phyloP scores from a whole-genome alignment of 2,888 invertebrate species.

The Nowickia ferox region DNA sequence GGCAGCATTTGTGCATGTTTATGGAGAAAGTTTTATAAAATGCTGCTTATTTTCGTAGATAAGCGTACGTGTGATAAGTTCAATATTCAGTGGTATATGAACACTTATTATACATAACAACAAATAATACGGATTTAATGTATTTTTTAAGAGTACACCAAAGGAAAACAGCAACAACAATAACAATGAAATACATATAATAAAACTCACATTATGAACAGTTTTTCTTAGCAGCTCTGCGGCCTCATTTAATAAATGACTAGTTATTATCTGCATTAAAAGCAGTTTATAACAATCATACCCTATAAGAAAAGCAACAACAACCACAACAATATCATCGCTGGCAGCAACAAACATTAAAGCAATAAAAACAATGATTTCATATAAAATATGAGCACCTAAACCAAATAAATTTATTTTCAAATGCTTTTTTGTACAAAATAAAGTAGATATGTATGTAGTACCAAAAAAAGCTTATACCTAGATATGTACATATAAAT shows the following conservation, averaged over 20 bases:
- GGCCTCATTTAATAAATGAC: conserved; percentile 72
- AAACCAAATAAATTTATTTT: conserved; percentile 59
- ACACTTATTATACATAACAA: conserved; percentile 69
- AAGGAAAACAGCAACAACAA: conserved; percentile 43
- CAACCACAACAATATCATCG: conserved; percentile 29
- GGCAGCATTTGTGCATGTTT: conserved; percentile 7
- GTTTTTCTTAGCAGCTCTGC: conserved; percentile 67
- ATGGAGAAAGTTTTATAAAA: not conserved
- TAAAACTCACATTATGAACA: conserved; percentile 52
- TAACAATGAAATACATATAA: conserved; percentile 11
- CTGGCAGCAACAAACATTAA: conserved; percentile 29
- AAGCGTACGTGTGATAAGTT: conserved; percentile 46
- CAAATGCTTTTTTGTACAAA: conserved; percentile 18
- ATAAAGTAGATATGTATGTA: not conserved
- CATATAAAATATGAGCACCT: conserved; percentile 50
- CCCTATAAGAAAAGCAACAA: conserved; percentile 40
- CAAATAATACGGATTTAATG: conserved; percentile 69
- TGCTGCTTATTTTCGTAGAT: not conserved
- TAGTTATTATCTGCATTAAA: conserved; percentile 72
- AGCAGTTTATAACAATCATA: conserved; percentile 72
- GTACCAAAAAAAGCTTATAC: not conserved
- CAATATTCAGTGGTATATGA: conserved; percentile 56
- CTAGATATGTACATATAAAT: not conserved
- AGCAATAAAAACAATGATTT: conserved; percentile 44
- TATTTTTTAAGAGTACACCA: conserved; percentile 30